Evolutionary conservation across 1,140 invertebrate genomes (phyloP).

Genomic region (Bicyclus anynana): DNA sequence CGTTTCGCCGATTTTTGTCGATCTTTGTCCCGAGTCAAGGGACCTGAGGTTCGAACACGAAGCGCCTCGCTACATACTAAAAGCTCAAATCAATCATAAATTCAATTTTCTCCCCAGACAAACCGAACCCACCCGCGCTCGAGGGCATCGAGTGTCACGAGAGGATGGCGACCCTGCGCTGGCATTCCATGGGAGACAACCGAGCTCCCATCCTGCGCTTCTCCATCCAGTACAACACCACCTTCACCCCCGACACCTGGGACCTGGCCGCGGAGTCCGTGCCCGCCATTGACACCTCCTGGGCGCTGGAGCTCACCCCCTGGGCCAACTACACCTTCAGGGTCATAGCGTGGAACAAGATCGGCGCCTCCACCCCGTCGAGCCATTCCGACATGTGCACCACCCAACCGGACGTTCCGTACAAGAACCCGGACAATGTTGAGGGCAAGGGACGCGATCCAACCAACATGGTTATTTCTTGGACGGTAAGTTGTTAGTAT

Average conservation of each 20-base stretch:
- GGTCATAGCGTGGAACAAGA: slow-evolving; percentile 94
- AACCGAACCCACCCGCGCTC: slow-evolving; percentile 92
- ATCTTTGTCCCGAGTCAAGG: no score
- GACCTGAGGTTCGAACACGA: no score
- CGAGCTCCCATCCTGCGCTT: slow-evolving; percentile 95
- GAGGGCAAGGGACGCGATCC: slow-evolving; percentile 92
- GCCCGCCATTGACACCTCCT: slow-evolving; percentile 88
- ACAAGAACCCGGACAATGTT: slow-evolving; percentile 97
- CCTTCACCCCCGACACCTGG: slow-evolving; percentile 96
- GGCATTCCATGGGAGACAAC: slow-evolving; percentile 95
- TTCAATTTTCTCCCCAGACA: slow-evolving; percentile 79
- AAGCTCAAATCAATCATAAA: not conserved
- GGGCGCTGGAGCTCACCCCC: slow-evolving; percentile 87
- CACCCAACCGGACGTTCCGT: slow-evolving; percentile 92
- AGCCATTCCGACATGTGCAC: slow-evolving; percentile 88
- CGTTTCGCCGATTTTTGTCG: no score
- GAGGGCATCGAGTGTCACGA: slow-evolving; percentile 82
- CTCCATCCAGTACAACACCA: slow-evolving; percentile 96
- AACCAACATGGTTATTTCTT: slow-evolving; percentile 94
- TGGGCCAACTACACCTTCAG: slow-evolving; percentile 99
- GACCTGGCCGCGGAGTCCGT: slow-evolving; percentile 85
- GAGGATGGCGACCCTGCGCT: slow-evolving; percentile 86
- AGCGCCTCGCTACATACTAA: no score
- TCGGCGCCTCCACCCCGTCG: slow-evolving; percentile 93
- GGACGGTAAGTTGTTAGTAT: slow-evolving; percentile 84